These are phyloP conservation scores for Odobenus rosmarus DNA, from an alignment of 2,113 vertebrate genomes.

Conservation along the genomic window DNA sequence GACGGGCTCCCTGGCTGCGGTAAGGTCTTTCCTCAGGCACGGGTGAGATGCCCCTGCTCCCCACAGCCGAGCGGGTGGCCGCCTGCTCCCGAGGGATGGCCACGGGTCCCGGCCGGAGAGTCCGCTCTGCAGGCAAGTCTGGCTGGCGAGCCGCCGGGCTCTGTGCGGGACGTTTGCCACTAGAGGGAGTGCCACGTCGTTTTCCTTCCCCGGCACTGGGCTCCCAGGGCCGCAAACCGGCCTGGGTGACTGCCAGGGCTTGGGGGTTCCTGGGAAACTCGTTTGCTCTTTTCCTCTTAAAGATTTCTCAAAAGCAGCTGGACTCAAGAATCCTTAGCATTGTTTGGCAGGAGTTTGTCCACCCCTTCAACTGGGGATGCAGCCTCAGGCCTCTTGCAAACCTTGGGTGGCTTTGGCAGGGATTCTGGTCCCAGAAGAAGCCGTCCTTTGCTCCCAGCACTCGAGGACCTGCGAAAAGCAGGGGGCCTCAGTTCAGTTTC, in stretches of 20 bases:
- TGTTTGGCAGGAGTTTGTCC: background rate
- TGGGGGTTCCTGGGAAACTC: constrained; percentile 15
- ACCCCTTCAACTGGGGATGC: background rate
- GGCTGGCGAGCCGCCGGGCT: background rate
- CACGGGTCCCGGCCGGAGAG: rapidly evolving
- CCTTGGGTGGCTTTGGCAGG: background rate
- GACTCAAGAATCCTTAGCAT: background rate
- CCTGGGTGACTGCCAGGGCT: background rate
- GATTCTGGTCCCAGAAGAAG: background rate
- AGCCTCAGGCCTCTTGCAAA: background rate
- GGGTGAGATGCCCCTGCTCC: background rate
- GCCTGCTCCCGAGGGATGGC: background rate
- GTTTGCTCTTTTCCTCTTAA: constrained; percentile 14
- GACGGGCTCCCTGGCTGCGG: background rate
- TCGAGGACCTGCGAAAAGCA: background rate
- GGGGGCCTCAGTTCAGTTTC: background rate
- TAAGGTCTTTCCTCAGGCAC: background rate
- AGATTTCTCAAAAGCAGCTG: constrained; percentile 9
- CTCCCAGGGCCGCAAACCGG: background rate
- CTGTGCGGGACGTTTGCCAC: constrained; percentile 19
- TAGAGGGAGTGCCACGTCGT: constrained; percentile 72
- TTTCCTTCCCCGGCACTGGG: background rate
- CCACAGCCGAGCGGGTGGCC: background rate
- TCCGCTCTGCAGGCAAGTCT: background rate
- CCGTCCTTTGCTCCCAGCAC: background rate